Evolutionary conservation across 2,797 vertebrate genomes (phyloP).

Genomic region (Coregonus sp.): DNA sequence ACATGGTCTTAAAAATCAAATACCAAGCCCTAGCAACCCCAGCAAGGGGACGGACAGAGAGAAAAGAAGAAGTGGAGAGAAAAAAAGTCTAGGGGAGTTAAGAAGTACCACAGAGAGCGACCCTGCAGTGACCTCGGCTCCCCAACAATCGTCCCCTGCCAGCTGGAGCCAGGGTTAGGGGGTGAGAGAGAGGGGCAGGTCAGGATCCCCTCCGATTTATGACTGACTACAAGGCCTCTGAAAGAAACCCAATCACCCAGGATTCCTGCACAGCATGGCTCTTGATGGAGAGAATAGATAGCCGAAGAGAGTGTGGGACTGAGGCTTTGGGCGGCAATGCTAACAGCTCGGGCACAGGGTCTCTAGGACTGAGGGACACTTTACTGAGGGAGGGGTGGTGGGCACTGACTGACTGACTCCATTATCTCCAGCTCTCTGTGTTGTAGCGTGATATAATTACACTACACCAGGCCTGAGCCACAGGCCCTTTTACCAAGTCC

Average conservation of each 20-base stretch:
- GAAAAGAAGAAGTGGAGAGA: constrained; percentile 36
- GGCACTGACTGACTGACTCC: constrained; percentile 61
- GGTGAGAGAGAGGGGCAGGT: constrained; percentile 72
- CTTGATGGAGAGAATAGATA: constrained; percentile 76
- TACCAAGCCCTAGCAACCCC: constrained; percentile 87
- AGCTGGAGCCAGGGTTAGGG: constrained; percentile 82
- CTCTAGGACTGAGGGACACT: constrained; percentile 70
- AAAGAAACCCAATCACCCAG: constrained; percentile 86
- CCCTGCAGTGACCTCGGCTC: constrained; percentile 78
- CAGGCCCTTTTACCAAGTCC: constrained; percentile 47
- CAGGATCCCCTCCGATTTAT: constrained; percentile 79
- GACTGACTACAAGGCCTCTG: constrained; percentile 79
- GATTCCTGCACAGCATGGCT: constrained; percentile 85
- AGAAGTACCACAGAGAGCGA: constrained; percentile 77
- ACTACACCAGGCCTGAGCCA: constrained; percentile 47
- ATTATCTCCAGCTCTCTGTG: constrained; percentile 67
- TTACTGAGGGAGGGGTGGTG: constrained; percentile 62
- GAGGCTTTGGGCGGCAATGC: constrained; percentile 43
- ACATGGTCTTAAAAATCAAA: constrained; percentile 81
- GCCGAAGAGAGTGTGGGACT: constrained; percentile 69
- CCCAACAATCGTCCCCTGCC: constrained; percentile 79
- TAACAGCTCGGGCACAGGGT: constrained; percentile 19
- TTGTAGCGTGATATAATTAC: constrained; percentile 75
- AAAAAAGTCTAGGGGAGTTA: constrained; percentile 71
- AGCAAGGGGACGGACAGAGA: constrained; percentile 52